Conservation (phyloP, 2,797 vertebrate genomes). For the Pygocentrus nattereri region DNA sequence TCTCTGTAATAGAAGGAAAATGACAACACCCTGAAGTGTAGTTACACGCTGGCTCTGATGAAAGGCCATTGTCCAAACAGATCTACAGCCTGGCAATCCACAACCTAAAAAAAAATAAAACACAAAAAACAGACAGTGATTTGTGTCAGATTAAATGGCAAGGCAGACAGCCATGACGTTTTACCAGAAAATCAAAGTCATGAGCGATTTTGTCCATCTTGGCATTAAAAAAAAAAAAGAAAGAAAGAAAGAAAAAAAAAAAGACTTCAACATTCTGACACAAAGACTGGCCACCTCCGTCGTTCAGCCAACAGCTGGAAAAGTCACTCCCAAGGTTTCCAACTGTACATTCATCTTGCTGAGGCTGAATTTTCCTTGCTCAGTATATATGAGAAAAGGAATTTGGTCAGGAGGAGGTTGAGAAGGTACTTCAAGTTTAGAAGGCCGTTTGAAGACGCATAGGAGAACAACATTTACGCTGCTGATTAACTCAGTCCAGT, state of each 20-base stretch:
- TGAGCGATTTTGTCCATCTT: not conserved
- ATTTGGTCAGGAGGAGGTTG: not conserved
- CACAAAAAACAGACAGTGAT: too few relatives aligned
- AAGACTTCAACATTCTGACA: conserved; percentile 15
- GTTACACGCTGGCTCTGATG: conserved; percentile 33
- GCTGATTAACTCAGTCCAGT: not conserved
- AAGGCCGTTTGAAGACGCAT: conserved; percentile 1
- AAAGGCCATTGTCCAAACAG: conserved; percentile 39
- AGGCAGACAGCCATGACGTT: not conserved
- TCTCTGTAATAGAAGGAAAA: not conserved
- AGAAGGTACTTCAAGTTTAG: not conserved
- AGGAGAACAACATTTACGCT: not conserved
- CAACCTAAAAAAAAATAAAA: not conserved
- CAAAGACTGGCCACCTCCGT: conserved; percentile 5
- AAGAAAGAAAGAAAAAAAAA: not conserved
- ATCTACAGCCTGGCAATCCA: not conserved
- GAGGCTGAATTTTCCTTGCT: not conserved
- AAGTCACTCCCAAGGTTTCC: not conserved
- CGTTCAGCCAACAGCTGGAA: conserved; percentile 28
- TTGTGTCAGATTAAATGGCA: not conserved
- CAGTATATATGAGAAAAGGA: not conserved
- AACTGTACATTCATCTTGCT: too few relatives aligned
- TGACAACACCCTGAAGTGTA: not conserved
- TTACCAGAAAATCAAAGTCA: not conserved
- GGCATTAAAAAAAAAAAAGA: not conserved